These are phyloP conservation scores for Chelonus insularis DNA, from an alignment of 1,140 invertebrate species.

Conservation along the genomic window DNA sequence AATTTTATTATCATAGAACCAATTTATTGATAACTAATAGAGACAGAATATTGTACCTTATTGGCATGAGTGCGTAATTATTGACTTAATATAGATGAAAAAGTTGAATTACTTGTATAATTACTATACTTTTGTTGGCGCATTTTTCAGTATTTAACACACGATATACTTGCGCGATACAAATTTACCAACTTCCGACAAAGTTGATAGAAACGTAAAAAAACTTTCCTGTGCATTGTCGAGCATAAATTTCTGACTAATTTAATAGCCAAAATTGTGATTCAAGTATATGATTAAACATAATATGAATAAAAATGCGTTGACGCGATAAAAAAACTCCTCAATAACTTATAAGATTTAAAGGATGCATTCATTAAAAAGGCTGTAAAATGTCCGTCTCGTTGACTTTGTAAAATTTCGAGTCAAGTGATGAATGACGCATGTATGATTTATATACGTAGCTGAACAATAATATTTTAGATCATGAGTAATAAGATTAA, in stretches of 20 bases:
- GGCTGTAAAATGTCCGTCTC: conserved; percentile 3
- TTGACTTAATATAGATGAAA: conserved; percentile 7
- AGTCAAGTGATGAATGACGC: conserved; percentile 10
- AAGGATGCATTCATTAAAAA: no score
- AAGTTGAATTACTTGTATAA: no score
- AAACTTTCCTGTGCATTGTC: no score
- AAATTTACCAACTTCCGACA: no score
- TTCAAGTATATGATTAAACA: no score
- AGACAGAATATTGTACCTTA: not conserved
- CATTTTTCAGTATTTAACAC: no score
- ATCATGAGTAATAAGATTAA: not conserved
- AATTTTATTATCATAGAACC: conserved; percentile 42
- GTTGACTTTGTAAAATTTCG: not conserved
- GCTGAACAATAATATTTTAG: not conserved
- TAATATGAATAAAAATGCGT: not conserved
- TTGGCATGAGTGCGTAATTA: not conserved
- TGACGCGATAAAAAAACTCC: not conserved
- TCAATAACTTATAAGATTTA: conserved; percentile 1
- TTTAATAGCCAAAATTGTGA: no score
- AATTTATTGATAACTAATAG: conserved; percentile 26
- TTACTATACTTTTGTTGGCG: no score
- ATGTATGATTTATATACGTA: conserved; percentile 17
- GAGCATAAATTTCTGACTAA: no score
- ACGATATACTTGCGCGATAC: no score
- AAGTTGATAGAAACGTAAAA: no score